A percentile compares a stretch with the other conserved stretches of the same genome.
These are phyloP conservation scores for Tanypteryx hageni DNA, from an alignment of 2,888 invertebrate species.

Conservation along the genomic window DNA sequence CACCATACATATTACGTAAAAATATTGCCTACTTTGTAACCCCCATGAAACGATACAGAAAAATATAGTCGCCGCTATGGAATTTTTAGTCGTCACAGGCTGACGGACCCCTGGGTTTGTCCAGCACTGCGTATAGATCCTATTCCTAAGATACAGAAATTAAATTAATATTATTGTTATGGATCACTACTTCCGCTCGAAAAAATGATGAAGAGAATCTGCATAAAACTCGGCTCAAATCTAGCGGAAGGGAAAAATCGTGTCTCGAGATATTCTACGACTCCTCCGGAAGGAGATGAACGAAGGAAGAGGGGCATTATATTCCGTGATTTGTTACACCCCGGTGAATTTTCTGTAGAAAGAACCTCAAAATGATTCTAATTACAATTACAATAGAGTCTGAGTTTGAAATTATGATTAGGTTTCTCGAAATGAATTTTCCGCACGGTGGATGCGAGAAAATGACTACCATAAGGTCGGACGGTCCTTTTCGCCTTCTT, in stretches of 20 bases:
- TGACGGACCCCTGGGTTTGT: too few species aligned
- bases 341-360: too few species aligned
- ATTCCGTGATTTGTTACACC: too few species aligned
- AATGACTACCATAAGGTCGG: background rate
- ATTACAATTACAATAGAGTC: background rate
- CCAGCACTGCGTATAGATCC: background rate
- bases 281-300: background rate
- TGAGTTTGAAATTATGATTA: background rate
- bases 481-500: background rate
- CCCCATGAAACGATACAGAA: too few species aligned
- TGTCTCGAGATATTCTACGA: background rate
- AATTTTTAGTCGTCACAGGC: too few species aligned
- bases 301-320: too few species aligned
- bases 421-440: background rate
- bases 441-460: background rate
- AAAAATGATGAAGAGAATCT: background rate
- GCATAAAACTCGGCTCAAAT: constrained; percentile 13
- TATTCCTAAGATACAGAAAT: background rate
- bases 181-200: background rate
- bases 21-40: too few species aligned
- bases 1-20: too few species aligned
- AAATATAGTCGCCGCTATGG: too few species aligned
- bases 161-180: background rate
- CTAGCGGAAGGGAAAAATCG: constrained; percentile 18
- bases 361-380: too few species aligned